phyloP scores from a whole-genome alignment of 2,113 vertebrate species.

The Diadophis punctatus region DNA sequence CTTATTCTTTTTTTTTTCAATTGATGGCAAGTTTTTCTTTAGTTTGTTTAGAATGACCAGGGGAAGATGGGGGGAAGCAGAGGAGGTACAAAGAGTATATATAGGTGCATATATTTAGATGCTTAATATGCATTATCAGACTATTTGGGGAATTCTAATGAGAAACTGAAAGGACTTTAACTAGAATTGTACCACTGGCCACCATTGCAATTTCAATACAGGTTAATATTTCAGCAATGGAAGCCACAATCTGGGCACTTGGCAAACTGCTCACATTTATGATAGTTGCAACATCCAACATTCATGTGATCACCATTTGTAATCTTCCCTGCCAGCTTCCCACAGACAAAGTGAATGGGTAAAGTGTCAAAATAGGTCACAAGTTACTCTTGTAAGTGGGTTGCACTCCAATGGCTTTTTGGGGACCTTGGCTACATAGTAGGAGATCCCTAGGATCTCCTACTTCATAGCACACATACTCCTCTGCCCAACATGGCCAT shows the following conservation, averaged over 20 bases:
- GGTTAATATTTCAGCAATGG: neutral
- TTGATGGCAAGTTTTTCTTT: neutral
- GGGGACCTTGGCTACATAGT: neutral
- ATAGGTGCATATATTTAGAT: neutral
- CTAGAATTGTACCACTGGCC: conserved; percentile 12
- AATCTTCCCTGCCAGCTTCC: neutral
- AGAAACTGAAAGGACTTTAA: conserved; percentile 41
- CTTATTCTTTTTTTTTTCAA: neutral
- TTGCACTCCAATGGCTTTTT: neutral
- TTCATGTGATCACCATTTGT: neutral
- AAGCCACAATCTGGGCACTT: neutral
- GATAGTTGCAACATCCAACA: neutral
- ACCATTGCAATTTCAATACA: neutral
- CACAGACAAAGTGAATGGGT: neutral
- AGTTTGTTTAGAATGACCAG: neutral
- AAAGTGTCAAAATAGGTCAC: neutral
- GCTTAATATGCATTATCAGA: neutral
- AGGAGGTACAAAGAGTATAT: neutral
- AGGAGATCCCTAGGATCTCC: neutral
- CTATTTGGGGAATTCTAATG: neutral
- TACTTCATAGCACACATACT: neutral
- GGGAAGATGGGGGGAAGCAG: neutral
- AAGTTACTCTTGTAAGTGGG: neutral
- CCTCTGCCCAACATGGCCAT: neutral
- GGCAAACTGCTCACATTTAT: neutral